Percentiles rank a stretch among this genome's conserved stretches.
phyloP scores from a whole-genome alignment of 1,140 invertebrate species.

The Drosophila malerkotliana region DNA sequence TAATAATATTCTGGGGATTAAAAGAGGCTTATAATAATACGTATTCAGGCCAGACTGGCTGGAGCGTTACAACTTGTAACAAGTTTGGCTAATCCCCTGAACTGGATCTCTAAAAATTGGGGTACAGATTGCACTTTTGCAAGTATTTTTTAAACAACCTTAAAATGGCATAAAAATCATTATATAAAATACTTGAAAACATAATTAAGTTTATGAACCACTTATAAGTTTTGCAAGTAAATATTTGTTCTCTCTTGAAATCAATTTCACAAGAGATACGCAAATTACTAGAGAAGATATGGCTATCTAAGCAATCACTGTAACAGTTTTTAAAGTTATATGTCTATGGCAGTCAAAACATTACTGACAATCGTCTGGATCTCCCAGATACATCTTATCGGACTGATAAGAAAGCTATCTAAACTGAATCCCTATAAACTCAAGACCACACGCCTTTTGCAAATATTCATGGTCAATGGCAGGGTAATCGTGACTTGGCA shows the following conservation, averaged over 20 bases:
- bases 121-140: too few species aligned
- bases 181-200: too few species aligned
- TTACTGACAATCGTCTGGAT: background rate
- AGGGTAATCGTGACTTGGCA: slow-evolving; percentile 17
- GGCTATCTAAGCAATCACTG: background rate
- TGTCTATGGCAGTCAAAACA: background rate
- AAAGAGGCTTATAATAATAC: too few species aligned
- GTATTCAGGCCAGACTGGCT: too few species aligned
- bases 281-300: background rate
- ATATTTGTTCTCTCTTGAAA: background rate
- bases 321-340: background rate
- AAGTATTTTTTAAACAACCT: too few species aligned
- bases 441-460: slow-evolving; percentile 13
- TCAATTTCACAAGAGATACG: background rate
- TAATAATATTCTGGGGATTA: too few species aligned
- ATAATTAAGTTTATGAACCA: too few species aligned
- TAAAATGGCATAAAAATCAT: too few species aligned
- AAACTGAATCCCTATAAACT: background rate
- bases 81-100: too few species aligned
- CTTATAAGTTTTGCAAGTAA: background rate
- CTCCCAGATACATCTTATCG: slow-evolving; percentile 20
- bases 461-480: slow-evolving; percentile 48
- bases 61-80: too few species aligned
- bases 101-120: too few species aligned
- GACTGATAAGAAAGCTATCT: slow-evolving; percentile 7